Base-by-base conservation (phyloP, 2,888 invertebrate genomes). In the Nomada lathburiana region DNA sequence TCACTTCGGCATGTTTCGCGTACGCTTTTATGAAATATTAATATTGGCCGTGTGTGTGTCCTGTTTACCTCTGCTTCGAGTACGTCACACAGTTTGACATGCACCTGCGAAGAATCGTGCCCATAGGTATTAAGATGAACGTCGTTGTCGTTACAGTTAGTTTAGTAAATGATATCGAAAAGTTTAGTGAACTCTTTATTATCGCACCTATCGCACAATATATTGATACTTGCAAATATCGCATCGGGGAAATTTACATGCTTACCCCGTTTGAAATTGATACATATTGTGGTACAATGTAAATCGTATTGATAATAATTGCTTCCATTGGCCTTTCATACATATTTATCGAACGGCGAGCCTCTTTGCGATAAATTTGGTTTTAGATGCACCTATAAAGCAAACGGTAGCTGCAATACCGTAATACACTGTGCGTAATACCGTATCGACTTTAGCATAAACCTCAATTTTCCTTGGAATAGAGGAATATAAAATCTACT, bases 391-490 rank as follows among this genome's bases (percentile, higher is more conserved):
- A 47, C 16, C 57, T 42, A 63, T 79, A 71, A 81, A 82, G 60
- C 81, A 68, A 72, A 36, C 36, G 36, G 36, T 36, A 36, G 36
- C 36, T 36, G 36, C 36, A 36, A 36, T 36, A 36, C 36, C 36
- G 36, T 36, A 36, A 36, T 36, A 36, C 42, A 74, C 42, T 59
- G 53, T 50, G 53, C 53, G n/a, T 11, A 72, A 36, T 77, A 68
- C 70, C 72, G n/a, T 52, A 26, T 42, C 68, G 55, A 50, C 63
- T 75, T 72, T 50, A 57, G 68, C 74, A 79, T 87, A 87, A 87
- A 87, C 85, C 85, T 85, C 83, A 77, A 87, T 87, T 80, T 86
- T 80, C 73, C 71, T 42, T 13, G 18, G 67, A 44, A 60, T 50
- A 44, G 52, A 60, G 55, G 63, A 44, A 60, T 50, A 44, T 52